These are phyloP conservation scores for Lottia scabra DNA, from an alignment of 2,888 invertebrate genomes.

Conservation along the genomic window DNA sequence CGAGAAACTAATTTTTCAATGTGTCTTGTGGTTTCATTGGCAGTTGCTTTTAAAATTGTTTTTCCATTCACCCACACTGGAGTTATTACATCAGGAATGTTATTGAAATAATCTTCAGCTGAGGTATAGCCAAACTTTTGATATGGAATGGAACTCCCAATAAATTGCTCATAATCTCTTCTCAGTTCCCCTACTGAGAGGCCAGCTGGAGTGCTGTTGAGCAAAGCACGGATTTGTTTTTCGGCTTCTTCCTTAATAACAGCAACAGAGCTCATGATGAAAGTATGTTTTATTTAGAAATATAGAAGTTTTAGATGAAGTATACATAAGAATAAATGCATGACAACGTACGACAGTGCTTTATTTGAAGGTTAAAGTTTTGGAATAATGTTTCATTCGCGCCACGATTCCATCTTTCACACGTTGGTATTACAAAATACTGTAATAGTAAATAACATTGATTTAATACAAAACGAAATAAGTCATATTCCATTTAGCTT, in stretches of 20 bases:
- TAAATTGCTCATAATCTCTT: slow-evolving; percentile 47
- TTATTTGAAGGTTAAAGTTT: no score
- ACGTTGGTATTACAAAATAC: no score
- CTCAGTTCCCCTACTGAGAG: slow-evolving; percentile 47
- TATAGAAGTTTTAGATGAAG: background rate
- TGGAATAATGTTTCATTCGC: no score
- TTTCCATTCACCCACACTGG: slow-evolving; percentile 40
- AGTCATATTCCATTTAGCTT: no score
- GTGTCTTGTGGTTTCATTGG: slow-evolving; percentile 48
- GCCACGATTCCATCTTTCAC: no score
- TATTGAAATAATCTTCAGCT: slow-evolving; percentile 45
- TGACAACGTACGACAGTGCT: background rate
- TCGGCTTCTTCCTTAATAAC: slow-evolving; percentile 40
- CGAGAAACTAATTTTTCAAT: slow-evolving; percentile 54
- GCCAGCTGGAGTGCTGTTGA: slow-evolving; percentile 53
- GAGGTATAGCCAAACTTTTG: slow-evolving; percentile 47
- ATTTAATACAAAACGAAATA: no score
- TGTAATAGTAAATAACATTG: no score
- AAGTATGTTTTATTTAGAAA: background rate
- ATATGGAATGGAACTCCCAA: slow-evolving; percentile 46
- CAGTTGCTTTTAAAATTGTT: slow-evolving; percentile 44
- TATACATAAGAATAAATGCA: background rate
- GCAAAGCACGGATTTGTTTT: slow-evolving; percentile 49
- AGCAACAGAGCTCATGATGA: slow-evolving; percentile 38
- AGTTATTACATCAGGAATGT: slow-evolving; percentile 49